phyloP scores from a whole-genome alignment of 23 tunicate species.

The Aplidium turbinatum region DNA sequence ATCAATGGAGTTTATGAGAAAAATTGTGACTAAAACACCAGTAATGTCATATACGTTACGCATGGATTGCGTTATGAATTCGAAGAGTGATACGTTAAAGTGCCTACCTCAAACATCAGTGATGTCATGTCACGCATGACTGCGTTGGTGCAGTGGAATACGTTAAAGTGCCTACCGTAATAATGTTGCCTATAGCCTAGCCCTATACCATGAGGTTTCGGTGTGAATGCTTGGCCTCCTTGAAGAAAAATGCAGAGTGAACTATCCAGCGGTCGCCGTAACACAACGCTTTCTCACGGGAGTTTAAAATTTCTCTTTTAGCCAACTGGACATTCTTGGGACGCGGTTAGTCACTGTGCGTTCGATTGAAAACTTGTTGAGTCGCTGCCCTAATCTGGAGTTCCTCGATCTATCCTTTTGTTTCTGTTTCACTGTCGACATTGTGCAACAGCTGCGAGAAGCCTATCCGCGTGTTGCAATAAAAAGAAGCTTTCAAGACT shows the following conservation, averaged over 20 bases:
- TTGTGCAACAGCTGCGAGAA: conserved; percentile 47
- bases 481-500: conserved; percentile 88
- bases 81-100: too few species aligned
- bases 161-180: too few species aligned
- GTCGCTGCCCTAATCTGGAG: conserved; percentile 44
- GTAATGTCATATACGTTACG: too few species aligned
- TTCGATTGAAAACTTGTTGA: conserved; percentile 48
- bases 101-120: too few species aligned
- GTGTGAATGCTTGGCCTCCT: too few species aligned
- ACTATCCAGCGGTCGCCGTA: background rate
- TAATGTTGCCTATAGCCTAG: too few species aligned
- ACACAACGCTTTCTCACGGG: background rate
- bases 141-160: too few species aligned
- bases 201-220: too few species aligned
- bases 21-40: too few species aligned
- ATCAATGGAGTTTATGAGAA: too few species aligned
- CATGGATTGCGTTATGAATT: too few species aligned
- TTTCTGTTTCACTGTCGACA: conserved; percentile 54
- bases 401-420: conserved; percentile 88
- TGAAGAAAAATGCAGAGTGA: background rate
- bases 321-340: conserved; percentile 89
- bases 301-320: conserved; percentile 3
- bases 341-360: conserved; percentile 64
- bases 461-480: conserved; percentile 59
- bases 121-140: too few species aligned